Evolutionary conservation across 2,797 vertebrate species (phyloP), one percentile per base, ranked within the genome.

Genomic region (Danio tinwini): DNA sequence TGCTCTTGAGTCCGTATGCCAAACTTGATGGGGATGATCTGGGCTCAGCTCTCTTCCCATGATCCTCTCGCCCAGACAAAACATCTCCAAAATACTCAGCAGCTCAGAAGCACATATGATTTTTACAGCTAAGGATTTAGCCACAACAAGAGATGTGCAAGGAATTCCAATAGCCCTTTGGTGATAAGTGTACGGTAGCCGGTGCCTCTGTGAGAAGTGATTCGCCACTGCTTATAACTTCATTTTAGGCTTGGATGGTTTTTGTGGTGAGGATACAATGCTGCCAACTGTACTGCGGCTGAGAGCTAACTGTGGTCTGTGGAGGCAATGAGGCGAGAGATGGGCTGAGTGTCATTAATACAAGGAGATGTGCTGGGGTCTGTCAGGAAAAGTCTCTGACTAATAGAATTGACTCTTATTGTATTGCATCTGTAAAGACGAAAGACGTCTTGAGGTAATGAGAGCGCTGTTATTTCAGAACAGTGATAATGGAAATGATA

Each of bases 1-100:
- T 87, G 86, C 82, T 81, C 80, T 85, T 81, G 0, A 50, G 83
- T 86, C 82, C 21, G 73, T 61, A 21, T 67, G 78, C 74, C 49
- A 47, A 47, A 73, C 12, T 82, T 83, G 88, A 91, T 85, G 82
- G 88, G 89, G 87, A 85, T 73, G 88, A 90, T 87, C 87, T 85
- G 76, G 37, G 82, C 78, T 73, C 9, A 29, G 82, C 78, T 73
- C 9, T 39, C 74, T 42, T 80, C 74, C 73, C 82, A 80, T 7
- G 19, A 65, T 84, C 82, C 74, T 65, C 49, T 79, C 64, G 16
- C 86, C 81, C 70, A 53, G 37, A 19, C 78, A 79, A 85, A 84
- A 85, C 87, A 86, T 75, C 84, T 84, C 84, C 72, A 82, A 88
- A 83, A 90, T 85, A 83, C 84, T 85, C 76, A 68, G 87, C 86